Evolutionary conservation across 2,113 vertebrate species (phyloP).

Genomic region (Sinocyclocheilus anshuiensis): DNA sequence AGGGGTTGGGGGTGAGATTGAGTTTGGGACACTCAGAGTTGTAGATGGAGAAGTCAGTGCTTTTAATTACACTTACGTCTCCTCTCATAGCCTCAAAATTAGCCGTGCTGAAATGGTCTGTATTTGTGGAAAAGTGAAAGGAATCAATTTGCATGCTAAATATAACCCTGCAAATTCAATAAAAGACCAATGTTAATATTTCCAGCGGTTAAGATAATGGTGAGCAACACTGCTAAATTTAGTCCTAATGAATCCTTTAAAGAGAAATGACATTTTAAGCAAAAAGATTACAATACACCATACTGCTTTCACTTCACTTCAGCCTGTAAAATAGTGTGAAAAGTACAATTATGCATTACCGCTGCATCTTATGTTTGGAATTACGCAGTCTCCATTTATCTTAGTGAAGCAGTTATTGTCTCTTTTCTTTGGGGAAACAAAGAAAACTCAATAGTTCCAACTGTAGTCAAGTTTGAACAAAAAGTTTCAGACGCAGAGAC

Average conservation of each 20-base stretch:
- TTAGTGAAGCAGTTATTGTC: conserved; percentile 37
- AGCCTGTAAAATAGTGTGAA: conserved; percentile 45
- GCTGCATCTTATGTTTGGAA: conserved; percentile 23
- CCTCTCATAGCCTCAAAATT: conserved; percentile 63
- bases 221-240: conserved; percentile 55
- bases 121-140: conserved; percentile 63
- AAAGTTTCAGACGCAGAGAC: too few relatives aligned
- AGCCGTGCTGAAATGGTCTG: conserved; percentile 65
- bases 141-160: conserved; percentile 68
- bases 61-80: conserved; percentile 64
- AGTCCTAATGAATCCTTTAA: conserved; percentile 61
- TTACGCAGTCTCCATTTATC: conserved; percentile 40
- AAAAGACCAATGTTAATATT: conserved; percentile 62
- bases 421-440: conserved; percentile 21
- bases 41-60: conserved; percentile 43
- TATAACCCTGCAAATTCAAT: conserved; percentile 66
- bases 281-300: conserved; percentile 56
- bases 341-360: conserved; percentile 49
- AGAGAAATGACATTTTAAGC: conserved; percentile 56
- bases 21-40: conserved; percentile 46
- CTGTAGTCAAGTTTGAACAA: background rate
- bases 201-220: conserved; percentile 61
- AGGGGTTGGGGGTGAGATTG: conserved; percentile 28
- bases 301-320: conserved; percentile 43
- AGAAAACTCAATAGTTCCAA: background rate